phyloP scores from a whole-genome alignment of 2,113 vertebrate genomes.

The Tamias sibiricus region DNA sequence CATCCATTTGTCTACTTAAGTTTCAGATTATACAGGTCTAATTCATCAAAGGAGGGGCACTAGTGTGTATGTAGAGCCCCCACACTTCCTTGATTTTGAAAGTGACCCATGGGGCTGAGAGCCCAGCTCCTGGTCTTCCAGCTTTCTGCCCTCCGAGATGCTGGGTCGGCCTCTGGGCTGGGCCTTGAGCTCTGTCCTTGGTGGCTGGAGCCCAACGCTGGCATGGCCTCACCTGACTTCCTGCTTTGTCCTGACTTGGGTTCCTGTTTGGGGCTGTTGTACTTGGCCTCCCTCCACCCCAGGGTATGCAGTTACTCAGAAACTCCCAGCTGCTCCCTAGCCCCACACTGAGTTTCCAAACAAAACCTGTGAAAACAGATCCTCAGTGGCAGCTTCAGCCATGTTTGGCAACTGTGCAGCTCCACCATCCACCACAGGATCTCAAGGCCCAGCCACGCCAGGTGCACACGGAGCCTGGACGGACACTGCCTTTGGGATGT shows the following conservation, averaged over 20 bases:
- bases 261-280: constrained; percentile 66
- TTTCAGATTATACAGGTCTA: background rate
- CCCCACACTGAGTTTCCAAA: constrained; percentile 80
- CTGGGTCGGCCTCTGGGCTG: background rate
- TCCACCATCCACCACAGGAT: background rate
- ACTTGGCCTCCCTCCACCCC: constrained; percentile 74
- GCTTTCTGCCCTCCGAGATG: background rate
- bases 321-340: constrained; percentile 77
- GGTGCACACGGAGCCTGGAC: background rate
- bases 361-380: constrained; percentile 81
- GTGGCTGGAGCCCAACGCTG: background rate
- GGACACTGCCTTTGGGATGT: constrained; percentile 44
- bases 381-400: constrained; percentile 70
- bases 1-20: constrained; percentile 21
- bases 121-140: background rate
- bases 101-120: background rate
- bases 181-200: background rate
- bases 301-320: constrained; percentile 75
- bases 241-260: constrained; percentile 26
- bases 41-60: background rate
- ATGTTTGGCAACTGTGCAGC: constrained; percentile 20
- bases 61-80: background rate
- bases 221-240: constrained; percentile 72
- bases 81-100: background rate
- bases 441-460: constrained; percentile 7